Conservation (phyloP, 1,140 invertebrate genomes). For the Gonatopus flavifemur region DNA sequence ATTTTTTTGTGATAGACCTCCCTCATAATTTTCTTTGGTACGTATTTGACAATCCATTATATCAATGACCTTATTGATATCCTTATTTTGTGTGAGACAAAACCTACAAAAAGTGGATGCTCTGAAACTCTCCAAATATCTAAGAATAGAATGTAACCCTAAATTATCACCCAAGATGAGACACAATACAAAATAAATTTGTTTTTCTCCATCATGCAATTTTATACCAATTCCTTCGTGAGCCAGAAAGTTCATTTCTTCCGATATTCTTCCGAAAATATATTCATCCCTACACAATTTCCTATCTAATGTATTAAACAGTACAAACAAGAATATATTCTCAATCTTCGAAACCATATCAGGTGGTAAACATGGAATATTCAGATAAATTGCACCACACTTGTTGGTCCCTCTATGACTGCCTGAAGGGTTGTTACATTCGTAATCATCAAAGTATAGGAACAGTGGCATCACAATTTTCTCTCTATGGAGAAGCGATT, state of each 20-base stretch:
- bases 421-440: not conserved
- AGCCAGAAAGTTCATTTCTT: constrained; percentile 15
- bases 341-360: not conserved
- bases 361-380: too few relatives aligned
- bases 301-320: not conserved
- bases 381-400: too few relatives aligned
- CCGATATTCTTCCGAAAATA: constrained; percentile 5
- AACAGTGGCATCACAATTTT: not conserved
- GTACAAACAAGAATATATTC: not conserved
- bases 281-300: constrained; percentile 8
- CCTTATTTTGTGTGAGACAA: not conserved
- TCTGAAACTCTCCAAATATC: constrained; percentile 7
- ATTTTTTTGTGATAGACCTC: constrained; percentile 2
- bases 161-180: constrained; percentile 15
- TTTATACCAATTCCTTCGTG: constrained; percentile 13
- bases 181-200: constrained; percentile 14
- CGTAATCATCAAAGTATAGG: not conserved
- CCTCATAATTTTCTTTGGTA: constrained; percentile 14
- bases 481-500: not conserved
- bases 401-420: not conserved
- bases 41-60: constrained; percentile 11
- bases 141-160: constrained; percentile 8
- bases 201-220: constrained; percentile 2
- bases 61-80: not conserved
- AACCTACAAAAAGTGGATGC: constrained; percentile 15